These are phyloP conservation scores for Melipona bicolor DNA, from an alignment of 2,888 invertebrate species.

Conservation along the genomic window DNA sequence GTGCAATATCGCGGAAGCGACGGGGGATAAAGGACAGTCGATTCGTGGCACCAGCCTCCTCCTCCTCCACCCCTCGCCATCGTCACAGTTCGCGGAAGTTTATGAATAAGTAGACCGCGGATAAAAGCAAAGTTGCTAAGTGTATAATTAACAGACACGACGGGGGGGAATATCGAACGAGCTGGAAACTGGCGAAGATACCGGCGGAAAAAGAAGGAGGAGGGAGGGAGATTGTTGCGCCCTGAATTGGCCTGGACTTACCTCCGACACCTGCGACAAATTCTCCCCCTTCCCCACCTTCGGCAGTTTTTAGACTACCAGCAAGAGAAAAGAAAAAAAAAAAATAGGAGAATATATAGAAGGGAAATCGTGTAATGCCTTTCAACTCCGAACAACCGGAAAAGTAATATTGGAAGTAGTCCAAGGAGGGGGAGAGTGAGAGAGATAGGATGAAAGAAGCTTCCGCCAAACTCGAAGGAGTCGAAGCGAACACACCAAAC, in stretches of 20 bases:
- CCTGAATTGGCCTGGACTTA: slow-evolving; percentile 30
- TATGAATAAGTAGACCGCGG: slow-evolving; percentile 64
- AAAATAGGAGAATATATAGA: slow-evolving; percentile 19
- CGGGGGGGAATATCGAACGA: slow-evolving; percentile 46
- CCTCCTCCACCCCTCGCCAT: background rate
- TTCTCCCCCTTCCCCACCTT: background rate
- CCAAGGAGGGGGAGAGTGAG: slow-evolving; percentile 4
- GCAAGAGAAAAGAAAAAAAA: background rate
- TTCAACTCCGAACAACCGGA: slow-evolving; percentile 42
- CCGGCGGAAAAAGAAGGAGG: slow-evolving; percentile 27
- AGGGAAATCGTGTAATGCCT: slow-evolving; percentile 55
- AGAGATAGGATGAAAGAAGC: background rate
- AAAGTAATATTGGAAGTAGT: slow-evolving; percentile 43
- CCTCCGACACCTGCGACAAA: slow-evolving; percentile 49
- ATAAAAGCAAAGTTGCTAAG: slow-evolving; percentile 73
- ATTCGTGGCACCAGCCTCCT: background rate
- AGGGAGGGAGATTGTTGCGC: slow-evolving; percentile 25
- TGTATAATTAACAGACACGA: slow-evolving; percentile 68
- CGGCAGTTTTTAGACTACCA: background rate
- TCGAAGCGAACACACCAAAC: slow-evolving; percentile 23
- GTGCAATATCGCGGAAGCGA: slow-evolving; percentile 7
- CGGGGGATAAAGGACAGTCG: background rate
- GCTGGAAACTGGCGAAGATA: slow-evolving; percentile 54
- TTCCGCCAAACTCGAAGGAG: background rate
- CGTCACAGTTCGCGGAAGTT: slow-evolving; percentile 52